Evolutionary conservation across 1,140 invertebrate genomes (phyloP), one percentile per base, ranked within the genome.

Genomic region (Radopholus similis): DNA sequence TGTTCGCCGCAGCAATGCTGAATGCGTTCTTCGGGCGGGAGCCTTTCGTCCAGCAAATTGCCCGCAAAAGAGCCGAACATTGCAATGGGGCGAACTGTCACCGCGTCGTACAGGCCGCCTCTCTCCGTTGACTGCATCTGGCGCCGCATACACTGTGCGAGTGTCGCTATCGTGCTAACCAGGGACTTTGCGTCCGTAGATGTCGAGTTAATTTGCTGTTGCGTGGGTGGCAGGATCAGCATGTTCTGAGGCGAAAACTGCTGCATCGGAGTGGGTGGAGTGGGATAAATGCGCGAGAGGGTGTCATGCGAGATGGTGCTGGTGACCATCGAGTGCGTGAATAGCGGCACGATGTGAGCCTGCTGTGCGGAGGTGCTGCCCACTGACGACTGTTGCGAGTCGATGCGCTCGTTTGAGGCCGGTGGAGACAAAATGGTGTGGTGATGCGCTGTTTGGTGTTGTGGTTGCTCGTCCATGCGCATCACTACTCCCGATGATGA

Each of bases 201-300:
- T 47, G 2, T 47, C 26, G 6, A 11, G 11, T 18, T 13, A 42
- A 11, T 42, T 42, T 51, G n/a, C 30, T 47, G 59, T 6, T 62
- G 21, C 40, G 64, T 42, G 13, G 38, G 47, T 15, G 66, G 28
- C 23, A 28, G 44, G 2, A 68, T 34, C 18, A 68, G 42, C 18
- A 69, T 70, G 65, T 73, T 73, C 56, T 73, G 68, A 6, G 72
- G 72, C 6, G 74, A 76, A 40, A 77, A 73, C 30, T 73, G 72
- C 37, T 73, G 72, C 70, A 78, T 74, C 15, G 72, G 72, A 13
- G 72, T 73, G 23, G 71, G 72, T 8, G 72, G 72, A 11, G 72
- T 73, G 8, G 72, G 71, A 38, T 73, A 73, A n/a, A 73, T 73
- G n/a, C 73, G 62, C 18, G 30, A 54, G 35, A 73, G 37, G 2